Base-by-base conservation (phyloP, 2,113 vertebrate species). In the Morone saxatilis region DNA sequence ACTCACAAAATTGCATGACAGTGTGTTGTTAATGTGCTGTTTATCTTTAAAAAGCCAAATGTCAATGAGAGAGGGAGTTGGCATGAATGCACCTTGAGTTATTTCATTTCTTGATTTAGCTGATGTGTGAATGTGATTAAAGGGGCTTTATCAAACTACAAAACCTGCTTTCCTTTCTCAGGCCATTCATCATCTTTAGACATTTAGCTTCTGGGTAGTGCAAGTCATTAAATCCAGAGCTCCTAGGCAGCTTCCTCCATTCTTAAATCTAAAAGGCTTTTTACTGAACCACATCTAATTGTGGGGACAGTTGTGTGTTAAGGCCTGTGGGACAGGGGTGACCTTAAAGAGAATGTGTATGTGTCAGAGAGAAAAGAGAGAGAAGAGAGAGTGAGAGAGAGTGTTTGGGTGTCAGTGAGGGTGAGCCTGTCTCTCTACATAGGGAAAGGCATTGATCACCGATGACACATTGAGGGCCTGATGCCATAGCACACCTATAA, bases 231-330 rank as follows among this genome's bases (percentile, higher is more conserved):
- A 91, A 91, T 85, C 68, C 80, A 78, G 72, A 59, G 86, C 87
- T 91, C 79, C 82, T 74, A 79, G 76, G 89, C 88, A 90, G 82
- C 73, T 83, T 86, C 68, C 48, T 68, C 81, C 76, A 78, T 91
- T 90, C 80, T 88, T 85, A 84, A 91, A 90, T 88, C 84, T 86
- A 69, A 90, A 88, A 88, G 79, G 82, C 60, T 89, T 93, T 91
- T 92, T 90, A 88, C 89, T 89, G 84, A 92, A 87, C 89, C 92
- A 82, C 81, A 82, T 92, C 90, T 93, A 92, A 93, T 94, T 93
- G 93, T 88, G 45, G 69, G 90, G 91, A 92, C 89, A 91, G 89
- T 92, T 89, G 83, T 89, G 85, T 87, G 85, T 83, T 91, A 71
- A 80, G 80, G 89, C 88, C 88, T 91, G 85, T 90, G 86, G 88